Conservation (phyloP, 1,140 invertebrate species). For the Drosophila grimshawi region DNA sequence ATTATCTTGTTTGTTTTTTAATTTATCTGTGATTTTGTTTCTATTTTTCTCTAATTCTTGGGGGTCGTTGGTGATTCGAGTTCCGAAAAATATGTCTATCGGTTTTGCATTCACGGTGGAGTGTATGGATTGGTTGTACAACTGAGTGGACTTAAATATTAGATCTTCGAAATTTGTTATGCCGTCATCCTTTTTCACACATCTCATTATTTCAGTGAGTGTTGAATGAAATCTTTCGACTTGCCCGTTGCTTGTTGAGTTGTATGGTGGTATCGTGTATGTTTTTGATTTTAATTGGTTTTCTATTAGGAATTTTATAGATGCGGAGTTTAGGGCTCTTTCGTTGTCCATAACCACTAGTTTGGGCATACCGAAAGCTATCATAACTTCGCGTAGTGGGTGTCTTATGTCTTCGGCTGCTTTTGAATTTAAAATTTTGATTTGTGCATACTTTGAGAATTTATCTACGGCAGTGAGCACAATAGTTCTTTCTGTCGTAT, state of each 20-base stretch:
- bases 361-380: not conserved
- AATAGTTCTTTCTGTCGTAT: too few relatives aligned
- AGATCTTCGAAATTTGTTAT: too few relatives aligned
- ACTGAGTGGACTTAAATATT: too few relatives aligned
- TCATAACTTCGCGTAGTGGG: not conserved
- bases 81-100: not conserved
- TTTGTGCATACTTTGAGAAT: conserved; percentile 5
- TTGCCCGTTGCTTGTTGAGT: conserved; percentile 2
- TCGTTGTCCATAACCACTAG: too few relatives aligned
- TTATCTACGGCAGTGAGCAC: conserved; percentile 4
- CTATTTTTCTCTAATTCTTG: too few relatives aligned
- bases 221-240: conserved; percentile 19
- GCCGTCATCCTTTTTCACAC: too few relatives aligned
- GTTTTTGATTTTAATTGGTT: not conserved
- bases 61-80: too few relatives aligned
- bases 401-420: not conserved
- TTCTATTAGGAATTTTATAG: not conserved
- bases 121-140: too few relatives aligned
- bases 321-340: not conserved
- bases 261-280: conserved; percentile 21
- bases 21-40: not conserved
- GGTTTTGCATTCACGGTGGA: too few relatives aligned
- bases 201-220: too few relatives aligned
- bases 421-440: not conserved
- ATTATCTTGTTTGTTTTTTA: not conserved